Evolutionary conservation across 2,797 vertebrate species (phyloP), one percentile per base, ranked within the genome.

Genomic region (Centroberyx gerrardi): DNA sequence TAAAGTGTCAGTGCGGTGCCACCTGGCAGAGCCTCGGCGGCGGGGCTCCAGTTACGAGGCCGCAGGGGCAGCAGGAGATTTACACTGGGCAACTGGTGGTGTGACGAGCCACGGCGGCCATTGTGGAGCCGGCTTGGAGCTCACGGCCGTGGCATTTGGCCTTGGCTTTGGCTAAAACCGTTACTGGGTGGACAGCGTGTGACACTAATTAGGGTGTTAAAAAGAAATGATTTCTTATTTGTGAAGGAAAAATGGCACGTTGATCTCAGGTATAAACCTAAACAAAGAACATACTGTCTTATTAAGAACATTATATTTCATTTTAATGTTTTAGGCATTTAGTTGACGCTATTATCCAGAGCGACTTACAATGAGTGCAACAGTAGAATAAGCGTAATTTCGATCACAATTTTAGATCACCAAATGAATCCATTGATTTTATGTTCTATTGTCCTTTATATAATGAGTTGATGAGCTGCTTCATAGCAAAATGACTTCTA

Each of bases 11-110:
- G 83, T n/a, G 56, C 14, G 72, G 77, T 73, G 82, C 83, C 89
- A 89, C 86, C 87, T 90, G 92, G 89, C 89, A 85, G 78, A 70
- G 78, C 76, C 74, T 68, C 1, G 3, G 78, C 67, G 17, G 33
- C 15, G 63, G 48, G 82, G 84, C 54, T 93, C 91, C 56, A 61
- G 82, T 94, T 93, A 92, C 92, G 8, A 69, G 65, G 49, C 72
- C 60, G 77, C 29, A n/a, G 76, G 63, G 80, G 81, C 78, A 79
- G 74, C 76, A 70, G 86, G 86, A 92, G 91, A 92, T 91, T 89
- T 91, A 87, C 86, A n/a, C 86, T 6, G 68, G 46, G 81, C 85
- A 85, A 87, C 85, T 86, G 88, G 70, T 42, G 70, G 67, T 49
- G 62, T 64, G 68, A 69, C 64, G 73, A 68, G 65, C 69, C 68